These are phyloP conservation scores for Trogon melanurus DNA, from an alignment of 2,113 vertebrate genomes.

Conservation along the genomic window DNA sequence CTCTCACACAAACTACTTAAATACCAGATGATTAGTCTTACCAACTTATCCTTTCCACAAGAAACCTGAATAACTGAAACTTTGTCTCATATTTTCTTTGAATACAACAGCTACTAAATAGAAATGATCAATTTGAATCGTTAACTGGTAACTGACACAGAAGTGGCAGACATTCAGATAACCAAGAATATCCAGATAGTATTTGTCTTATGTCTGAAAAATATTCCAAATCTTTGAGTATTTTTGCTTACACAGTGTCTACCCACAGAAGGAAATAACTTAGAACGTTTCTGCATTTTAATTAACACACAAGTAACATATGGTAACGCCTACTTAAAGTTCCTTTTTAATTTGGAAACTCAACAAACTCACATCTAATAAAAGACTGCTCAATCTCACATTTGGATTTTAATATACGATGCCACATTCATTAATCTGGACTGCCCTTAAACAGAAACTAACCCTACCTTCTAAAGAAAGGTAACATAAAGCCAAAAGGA, in stretches of 20 bases:
- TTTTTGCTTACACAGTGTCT: conserved; percentile 3
- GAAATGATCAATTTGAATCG: background rate
- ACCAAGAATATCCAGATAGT: background rate
- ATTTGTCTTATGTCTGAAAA: conserved; percentile 14
- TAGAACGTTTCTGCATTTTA: background rate
- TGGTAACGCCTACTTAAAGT: conserved; percentile 1
- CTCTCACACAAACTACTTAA: background rate
- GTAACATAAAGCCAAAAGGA: background rate
- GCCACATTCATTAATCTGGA: background rate
- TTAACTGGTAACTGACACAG: background rate
- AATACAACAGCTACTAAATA: background rate
- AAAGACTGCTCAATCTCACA: background rate
- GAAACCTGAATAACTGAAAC: background rate
- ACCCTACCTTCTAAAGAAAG: background rate
- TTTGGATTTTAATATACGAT: background rate
- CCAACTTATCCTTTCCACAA: background rate
- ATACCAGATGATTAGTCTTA: background rate
- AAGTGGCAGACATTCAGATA: background rate
- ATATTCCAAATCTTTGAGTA: conserved; percentile 5
- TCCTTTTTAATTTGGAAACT: conserved; percentile 14
- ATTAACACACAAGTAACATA: conserved; percentile 46
- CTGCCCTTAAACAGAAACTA: background rate
- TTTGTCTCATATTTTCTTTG: background rate
- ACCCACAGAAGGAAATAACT: background rate
- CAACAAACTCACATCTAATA: conserved; percentile 16